These are phyloP conservation scores for Poecilia wingei DNA, from an alignment of 2,797 vertebrate species.

Conservation along the genomic window DNA sequence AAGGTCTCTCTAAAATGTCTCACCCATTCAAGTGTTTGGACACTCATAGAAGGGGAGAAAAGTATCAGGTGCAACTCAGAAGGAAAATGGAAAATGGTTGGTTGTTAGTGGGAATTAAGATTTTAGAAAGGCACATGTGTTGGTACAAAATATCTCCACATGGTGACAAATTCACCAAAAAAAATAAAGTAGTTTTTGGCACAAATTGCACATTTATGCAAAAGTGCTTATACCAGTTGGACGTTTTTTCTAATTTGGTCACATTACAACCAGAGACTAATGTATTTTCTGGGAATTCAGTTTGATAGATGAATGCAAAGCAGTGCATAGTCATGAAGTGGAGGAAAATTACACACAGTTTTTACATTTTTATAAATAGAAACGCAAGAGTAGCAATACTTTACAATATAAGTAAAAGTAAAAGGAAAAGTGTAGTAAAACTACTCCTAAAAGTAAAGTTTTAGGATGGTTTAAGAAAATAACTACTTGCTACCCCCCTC, in stretches of 20 bases:
- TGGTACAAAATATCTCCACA: background rate
- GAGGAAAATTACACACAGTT: background rate
- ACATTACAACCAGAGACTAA: background rate
- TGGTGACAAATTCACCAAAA: constrained; percentile 18
- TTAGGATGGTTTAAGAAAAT: background rate
- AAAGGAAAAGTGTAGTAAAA: background rate
- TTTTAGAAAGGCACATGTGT: constrained; percentile 11
- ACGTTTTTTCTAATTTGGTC: background rate
- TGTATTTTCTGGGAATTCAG: background rate
- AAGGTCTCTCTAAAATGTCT: constrained; percentile 77
- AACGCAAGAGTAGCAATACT: background rate
- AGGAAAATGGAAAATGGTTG: constrained; percentile 3
- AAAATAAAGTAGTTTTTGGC: constrained; percentile 7
- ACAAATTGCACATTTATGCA: background rate
- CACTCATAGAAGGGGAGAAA: constrained; percentile 76
- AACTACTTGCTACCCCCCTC: background rate
- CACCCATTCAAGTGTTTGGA: constrained; percentile 81
- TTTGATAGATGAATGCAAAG: background rate
- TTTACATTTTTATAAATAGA: background rate
- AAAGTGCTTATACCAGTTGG: background rate
- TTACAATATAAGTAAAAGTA: background rate
- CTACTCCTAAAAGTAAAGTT: background rate
- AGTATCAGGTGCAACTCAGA: constrained; percentile 72
- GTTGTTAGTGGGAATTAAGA: constrained; percentile 27
- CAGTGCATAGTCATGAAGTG: background rate